Conservation (phyloP, 2,113 vertebrate genomes). For the Psilopsiagon aymara region DNA sequence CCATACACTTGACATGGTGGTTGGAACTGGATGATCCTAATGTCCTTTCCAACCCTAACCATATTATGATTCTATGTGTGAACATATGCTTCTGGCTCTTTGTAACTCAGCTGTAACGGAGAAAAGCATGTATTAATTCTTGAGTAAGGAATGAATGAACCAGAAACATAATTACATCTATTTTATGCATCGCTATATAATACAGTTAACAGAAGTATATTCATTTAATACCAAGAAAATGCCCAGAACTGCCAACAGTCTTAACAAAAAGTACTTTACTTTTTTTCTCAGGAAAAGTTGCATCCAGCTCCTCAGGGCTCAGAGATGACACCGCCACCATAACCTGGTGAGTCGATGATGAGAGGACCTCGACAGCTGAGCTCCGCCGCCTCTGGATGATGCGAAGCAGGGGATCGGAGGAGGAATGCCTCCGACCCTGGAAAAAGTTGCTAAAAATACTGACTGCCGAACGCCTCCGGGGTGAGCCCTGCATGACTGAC, state of each 20-base stretch:
- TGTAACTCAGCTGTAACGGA: background rate
- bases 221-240: background rate
- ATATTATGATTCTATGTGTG: background rate
- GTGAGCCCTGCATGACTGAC: slow-evolving; percentile 73
- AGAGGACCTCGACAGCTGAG: slow-evolving; percentile 80
- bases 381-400: slow-evolving; percentile 74
- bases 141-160: background rate
- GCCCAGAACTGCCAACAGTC: background rate
- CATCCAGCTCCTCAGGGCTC: slow-evolving; percentile 70
- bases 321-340: slow-evolving; percentile 82
- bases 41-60: background rate
- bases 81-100: background rate
- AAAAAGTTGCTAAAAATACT: slow-evolving; percentile 74
- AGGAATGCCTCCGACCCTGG: slow-evolving; percentile 79
- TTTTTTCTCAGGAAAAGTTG: slow-evolving; percentile 69
- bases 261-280: slow-evolving; percentile 76
- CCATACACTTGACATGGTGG: background rate
- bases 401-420: slow-evolving; percentile 77
- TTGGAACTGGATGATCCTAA: background rate
- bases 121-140: background rate
- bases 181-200: background rate
- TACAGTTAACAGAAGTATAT: background rate
- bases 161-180: background rate
- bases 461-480: slow-evolving; percentile 59
- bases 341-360: slow-evolving; percentile 81